Conservation (phyloP, 2,888 invertebrate genomes). For the Pandemis corylana region DNA sequence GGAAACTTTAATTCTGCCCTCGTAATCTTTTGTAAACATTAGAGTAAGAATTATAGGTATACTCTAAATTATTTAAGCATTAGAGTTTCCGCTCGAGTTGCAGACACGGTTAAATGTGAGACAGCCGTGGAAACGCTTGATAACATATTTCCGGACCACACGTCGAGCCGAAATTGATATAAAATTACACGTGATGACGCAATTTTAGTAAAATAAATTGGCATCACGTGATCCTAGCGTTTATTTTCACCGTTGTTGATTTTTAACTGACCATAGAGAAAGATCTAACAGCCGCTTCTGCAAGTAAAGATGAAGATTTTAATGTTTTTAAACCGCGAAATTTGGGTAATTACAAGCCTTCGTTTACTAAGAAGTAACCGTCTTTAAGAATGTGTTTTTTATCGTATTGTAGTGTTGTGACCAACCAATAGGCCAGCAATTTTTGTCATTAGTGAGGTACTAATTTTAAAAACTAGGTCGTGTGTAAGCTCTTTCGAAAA, state of each 20-base stretch:
- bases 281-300: slow-evolving; percentile 23
- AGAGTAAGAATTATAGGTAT: slow-evolving; percentile 40
- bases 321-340: neutral
- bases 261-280: slow-evolving; percentile 23
- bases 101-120: slow-evolving; percentile 54
- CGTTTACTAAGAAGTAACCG: neutral
- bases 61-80: slow-evolving; percentile 69
- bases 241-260: slow-evolving; percentile 34
- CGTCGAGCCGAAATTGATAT: slow-evolving; percentile 56
- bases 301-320: neutral
- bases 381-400: neutral
- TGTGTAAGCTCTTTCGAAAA: neutral
- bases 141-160: slow-evolving; percentile 71
- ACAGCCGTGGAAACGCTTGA: slow-evolving; percentile 53
- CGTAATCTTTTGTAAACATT: slow-evolving; percentile 33
- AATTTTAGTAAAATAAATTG: slow-evolving; percentile 39
- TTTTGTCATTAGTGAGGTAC: neutral
- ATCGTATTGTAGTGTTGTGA: neutral
- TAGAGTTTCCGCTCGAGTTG: slow-evolving; percentile 59
- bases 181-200: slow-evolving; percentile 50
- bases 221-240: slow-evolving; percentile 35
- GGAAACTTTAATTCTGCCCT: slow-evolving; percentile 22
- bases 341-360: neutral
- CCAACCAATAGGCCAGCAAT: neutral
- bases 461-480: neutral